Conservation (phyloP, 2,888 invertebrate species). For the Chymomyza caudatula region DNA sequence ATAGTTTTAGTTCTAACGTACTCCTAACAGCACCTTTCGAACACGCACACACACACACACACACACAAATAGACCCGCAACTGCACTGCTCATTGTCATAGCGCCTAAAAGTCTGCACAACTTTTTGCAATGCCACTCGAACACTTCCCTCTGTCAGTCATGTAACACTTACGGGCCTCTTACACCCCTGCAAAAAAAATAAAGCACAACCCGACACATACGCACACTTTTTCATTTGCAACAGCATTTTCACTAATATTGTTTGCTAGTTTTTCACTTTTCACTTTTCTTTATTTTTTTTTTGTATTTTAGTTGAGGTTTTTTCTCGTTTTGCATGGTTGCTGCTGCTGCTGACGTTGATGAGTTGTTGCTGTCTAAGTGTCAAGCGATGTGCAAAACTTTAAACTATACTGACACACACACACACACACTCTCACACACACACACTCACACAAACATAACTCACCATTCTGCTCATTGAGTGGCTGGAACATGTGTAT, state of each 20-base stretch:
- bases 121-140: conserved; percentile 18
- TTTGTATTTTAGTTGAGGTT: conserved; percentile 9
- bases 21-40: not conserved
- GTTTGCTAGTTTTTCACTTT: conserved; percentile 56
- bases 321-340: conserved; percentile 19
- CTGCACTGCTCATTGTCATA: conserved; percentile 8
- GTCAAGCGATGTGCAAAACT: conserved; percentile 72
- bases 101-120: conserved; percentile 30
- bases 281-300: conserved; percentile 33
- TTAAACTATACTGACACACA: conserved; percentile 68
- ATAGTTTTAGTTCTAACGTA: conserved; percentile 9
- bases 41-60: not conserved
- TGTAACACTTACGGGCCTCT: conserved; percentile 32
- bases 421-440: conserved; percentile 42
- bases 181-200: conserved; percentile 8
- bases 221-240: not conserved
- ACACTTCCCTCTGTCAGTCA: conserved; percentile 4
- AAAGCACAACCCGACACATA: conserved; percentile 2
- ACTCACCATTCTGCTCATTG: not conserved
- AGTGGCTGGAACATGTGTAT: conserved; percentile 40
- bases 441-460: conserved; percentile 11
- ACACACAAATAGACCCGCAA: not conserved
- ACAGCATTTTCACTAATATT: conserved; percentile 46
- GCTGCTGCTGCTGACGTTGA: conserved; percentile 62
- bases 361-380: conserved; percentile 73